These are phyloP conservation scores for Macaria notata DNA, from an alignment of 2,888 invertebrate species.

Conservation along the genomic window DNA sequence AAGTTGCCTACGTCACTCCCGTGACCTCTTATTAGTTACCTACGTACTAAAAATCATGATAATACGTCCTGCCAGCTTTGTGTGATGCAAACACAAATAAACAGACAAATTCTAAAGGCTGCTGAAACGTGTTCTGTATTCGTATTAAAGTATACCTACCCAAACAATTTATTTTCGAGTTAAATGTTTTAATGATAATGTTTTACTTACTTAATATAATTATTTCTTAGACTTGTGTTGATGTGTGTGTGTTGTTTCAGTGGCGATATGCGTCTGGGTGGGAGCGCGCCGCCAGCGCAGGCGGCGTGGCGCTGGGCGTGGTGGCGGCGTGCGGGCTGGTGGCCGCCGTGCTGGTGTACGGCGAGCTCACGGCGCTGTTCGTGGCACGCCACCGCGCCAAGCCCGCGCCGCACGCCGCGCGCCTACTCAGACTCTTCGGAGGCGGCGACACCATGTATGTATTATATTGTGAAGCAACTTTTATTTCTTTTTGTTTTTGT, in stretches of 20 bases:
- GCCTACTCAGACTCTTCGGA: constrained; percentile 72
- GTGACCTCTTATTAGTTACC: too few species aligned
- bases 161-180: too few species aligned
- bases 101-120: too few species aligned
- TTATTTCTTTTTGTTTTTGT: too few species aligned
- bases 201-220: neutral
- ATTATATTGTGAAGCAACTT: too few species aligned
- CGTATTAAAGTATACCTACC: too few species aligned
- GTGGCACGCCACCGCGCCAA: constrained; percentile 73
- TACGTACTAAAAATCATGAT: too few species aligned
- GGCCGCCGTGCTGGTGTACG: constrained; percentile 83
- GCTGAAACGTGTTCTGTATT: too few species aligned
- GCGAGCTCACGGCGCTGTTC: constrained; percentile 83
- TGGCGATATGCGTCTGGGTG: constrained; percentile 67
- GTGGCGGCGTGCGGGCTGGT: constrained; percentile 67
- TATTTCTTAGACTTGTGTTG: neutral
- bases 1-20: too few species aligned
- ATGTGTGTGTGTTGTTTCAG: constrained; percentile 41
- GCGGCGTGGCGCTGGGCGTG: constrained; percentile 48
- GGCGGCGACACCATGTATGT: constrained; percentile 54
- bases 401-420: constrained; percentile 58
- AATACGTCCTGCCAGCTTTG: too few species aligned
- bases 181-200: neutral
- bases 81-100: too few species aligned
- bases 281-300: constrained; percentile 49